A percentile compares a stretch with the other conserved stretches of the same genome.
These are phyloP conservation scores for Graptemys geographica DNA, from an alignment of 2,797 vertebrate species.

Conservation along the genomic window DNA sequence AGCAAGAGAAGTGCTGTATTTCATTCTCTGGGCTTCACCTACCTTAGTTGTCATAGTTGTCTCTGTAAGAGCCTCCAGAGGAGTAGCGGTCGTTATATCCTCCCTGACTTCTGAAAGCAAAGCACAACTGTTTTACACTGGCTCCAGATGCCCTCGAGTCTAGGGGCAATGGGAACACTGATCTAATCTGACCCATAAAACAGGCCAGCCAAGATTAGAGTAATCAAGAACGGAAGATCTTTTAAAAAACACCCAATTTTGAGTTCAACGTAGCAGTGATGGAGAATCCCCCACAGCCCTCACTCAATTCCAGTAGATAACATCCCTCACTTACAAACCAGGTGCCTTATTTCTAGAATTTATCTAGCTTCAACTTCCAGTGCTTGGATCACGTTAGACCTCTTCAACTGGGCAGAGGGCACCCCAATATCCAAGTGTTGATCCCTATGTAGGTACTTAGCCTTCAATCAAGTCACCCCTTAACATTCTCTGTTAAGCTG, in stretches of 20 bases:
- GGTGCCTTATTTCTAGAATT: neutral
- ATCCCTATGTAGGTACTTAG: neutral
- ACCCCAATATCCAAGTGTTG: neutral
- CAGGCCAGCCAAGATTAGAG: neutral
- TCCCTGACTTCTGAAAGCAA: conserved; percentile 74
- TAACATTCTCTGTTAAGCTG: neutral
- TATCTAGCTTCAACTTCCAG: neutral
- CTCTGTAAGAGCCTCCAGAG: conserved; percentile 77
- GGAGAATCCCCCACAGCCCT: neutral
- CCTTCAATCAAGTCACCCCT: neutral
- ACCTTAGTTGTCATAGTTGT: conserved; percentile 76
- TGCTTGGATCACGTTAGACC: neutral
- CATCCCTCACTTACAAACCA: neutral
- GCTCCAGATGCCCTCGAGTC: neutral
- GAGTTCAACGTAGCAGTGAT: neutral
- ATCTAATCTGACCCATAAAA: neutral
- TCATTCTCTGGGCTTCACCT: conserved; percentile 46
- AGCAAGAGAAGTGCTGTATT: neutral
- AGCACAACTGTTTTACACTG: neutral
- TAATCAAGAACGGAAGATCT: neutral
- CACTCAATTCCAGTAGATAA: neutral
- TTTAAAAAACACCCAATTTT: neutral
- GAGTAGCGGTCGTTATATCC: conserved; percentile 73
- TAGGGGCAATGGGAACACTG: too few species aligned
- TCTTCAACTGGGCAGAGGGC: neutral